Percentiles rank a stretch among this genome's conserved stretches.
phyloP scores from a whole-genome alignment of 2,888 invertebrate genomes.

The Phorcus lineatus region DNA sequence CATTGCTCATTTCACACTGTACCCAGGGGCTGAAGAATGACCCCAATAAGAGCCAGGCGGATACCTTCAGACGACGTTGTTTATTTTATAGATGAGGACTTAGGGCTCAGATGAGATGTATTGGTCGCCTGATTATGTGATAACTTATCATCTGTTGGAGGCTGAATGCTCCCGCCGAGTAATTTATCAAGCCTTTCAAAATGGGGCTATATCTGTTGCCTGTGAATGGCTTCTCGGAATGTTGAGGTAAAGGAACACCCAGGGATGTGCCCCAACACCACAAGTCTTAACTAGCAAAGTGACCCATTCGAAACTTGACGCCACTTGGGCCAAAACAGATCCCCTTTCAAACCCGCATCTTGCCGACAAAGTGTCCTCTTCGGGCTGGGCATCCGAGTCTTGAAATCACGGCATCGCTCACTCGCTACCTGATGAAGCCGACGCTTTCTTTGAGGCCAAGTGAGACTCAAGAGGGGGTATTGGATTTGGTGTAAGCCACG shows the following conservation, averaged over 20 bases:
- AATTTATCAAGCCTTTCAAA: background rate
- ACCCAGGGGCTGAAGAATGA: background rate
- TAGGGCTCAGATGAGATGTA: background rate
- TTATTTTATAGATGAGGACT: background rate
- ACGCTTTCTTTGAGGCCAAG: background rate
- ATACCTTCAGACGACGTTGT: background rate
- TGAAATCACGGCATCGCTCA: background rate
- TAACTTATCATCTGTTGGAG: background rate
- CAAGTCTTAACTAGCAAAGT: background rate
- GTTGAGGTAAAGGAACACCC: background rate
- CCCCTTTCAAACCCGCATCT: background rate
- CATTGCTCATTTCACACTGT: background rate
- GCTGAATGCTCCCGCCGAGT: background rate
- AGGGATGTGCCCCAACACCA: background rate
- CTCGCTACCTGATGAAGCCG: background rate
- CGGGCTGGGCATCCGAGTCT: background rate
- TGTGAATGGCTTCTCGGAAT: background rate
- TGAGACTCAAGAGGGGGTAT: conserved; percentile 3
- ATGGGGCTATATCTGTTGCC: background rate
- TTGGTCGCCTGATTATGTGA: background rate
- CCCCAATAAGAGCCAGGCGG: background rate
- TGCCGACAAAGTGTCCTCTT: background rate
- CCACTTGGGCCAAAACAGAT: background rate
- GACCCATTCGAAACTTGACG: background rate
- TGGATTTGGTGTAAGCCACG: background rate